Evolutionary conservation across 2,113 vertebrate species (phyloP).

Genomic region (Pseudorectes ferrugineus): DNA sequence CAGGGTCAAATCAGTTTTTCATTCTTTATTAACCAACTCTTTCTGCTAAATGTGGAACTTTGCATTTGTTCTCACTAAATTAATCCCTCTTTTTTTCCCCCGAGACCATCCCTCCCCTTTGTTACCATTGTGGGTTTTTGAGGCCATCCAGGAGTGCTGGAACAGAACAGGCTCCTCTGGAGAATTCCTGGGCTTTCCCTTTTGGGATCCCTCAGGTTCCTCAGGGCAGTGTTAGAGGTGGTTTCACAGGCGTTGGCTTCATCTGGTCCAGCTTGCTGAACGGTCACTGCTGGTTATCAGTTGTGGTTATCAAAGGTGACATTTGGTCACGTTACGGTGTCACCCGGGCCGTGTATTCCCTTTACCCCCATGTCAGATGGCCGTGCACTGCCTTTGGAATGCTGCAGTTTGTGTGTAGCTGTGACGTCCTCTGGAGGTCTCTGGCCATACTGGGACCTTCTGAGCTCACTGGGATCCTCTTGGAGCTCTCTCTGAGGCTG

Average conservation of each 20-base stretch:
- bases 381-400: not conserved
- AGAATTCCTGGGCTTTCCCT: not conserved
- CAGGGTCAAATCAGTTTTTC: not conserved
- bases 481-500: not conserved
- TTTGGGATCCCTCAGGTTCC: not conserved
- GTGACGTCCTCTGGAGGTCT: not conserved
- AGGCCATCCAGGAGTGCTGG: not conserved
- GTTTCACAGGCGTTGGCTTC: not conserved
- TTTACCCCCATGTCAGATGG: not conserved
- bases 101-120: not conserved
- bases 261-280: not conserved
- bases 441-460: not conserved
- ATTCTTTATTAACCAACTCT: not conserved
- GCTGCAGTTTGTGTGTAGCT: not conserved
- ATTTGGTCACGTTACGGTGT: not conserved
- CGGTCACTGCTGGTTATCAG: not conserved
- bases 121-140: not conserved
- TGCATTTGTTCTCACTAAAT: not conserved
- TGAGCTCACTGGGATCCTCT: not conserved
- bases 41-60: not conserved
- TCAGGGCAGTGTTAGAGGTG: not conserved
- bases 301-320: not conserved
- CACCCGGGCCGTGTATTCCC: not conserved
- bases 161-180: not conserved
- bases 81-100: no score